Evolutionary conservation across 2,797 vertebrate species (phyloP).

Genomic region (Odontamblyopus rebecca): DNA sequence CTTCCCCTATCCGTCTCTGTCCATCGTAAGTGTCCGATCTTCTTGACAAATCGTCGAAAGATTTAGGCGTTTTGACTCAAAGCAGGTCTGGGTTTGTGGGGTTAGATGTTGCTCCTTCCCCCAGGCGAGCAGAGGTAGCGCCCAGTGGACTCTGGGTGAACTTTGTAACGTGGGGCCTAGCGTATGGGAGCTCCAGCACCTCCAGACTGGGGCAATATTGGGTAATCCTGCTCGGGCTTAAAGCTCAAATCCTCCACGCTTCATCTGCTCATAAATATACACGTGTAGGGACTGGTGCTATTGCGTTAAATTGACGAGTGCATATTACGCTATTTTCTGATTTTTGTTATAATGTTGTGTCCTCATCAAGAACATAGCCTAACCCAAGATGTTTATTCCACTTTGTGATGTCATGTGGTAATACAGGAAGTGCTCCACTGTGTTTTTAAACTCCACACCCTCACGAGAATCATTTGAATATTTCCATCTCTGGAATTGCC

Average conservation of each 20-base stretch:
- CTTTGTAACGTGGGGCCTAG: conserved; percentile 78
- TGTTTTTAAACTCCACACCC: too few relatives aligned
- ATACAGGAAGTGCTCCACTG: too few relatives aligned
- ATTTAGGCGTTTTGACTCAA: conserved; percentile 23
- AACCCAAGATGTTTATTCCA: too few relatives aligned
- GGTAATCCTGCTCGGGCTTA: conserved; percentile 76
- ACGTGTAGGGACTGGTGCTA: neutral
- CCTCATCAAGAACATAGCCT: too few relatives aligned
- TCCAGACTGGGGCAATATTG: conserved; percentile 68
- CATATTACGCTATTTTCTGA: too few relatives aligned
- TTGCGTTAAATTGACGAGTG: neutral
- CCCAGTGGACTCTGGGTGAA: conserved; percentile 91
- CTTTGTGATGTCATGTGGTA: too few relatives aligned
- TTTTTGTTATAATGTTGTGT: too few relatives aligned
- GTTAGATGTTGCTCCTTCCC: conserved; percentile 39
- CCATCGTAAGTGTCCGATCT: neutral
- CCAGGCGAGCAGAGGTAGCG: conserved; percentile 70
- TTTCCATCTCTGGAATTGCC: too few relatives aligned
- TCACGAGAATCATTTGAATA: too few relatives aligned
- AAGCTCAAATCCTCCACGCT: conserved; percentile 18
- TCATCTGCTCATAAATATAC: neutral
- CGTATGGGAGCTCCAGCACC: conserved; percentile 82
- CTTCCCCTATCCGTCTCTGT: neutral
- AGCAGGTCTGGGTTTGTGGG: conserved; percentile 29
- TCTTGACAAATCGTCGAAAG: neutral